These are phyloP conservation scores for Eulemur albifrons DNA, from an alignment of 2,797 vertebrate genomes.

Conservation along the genomic window DNA sequence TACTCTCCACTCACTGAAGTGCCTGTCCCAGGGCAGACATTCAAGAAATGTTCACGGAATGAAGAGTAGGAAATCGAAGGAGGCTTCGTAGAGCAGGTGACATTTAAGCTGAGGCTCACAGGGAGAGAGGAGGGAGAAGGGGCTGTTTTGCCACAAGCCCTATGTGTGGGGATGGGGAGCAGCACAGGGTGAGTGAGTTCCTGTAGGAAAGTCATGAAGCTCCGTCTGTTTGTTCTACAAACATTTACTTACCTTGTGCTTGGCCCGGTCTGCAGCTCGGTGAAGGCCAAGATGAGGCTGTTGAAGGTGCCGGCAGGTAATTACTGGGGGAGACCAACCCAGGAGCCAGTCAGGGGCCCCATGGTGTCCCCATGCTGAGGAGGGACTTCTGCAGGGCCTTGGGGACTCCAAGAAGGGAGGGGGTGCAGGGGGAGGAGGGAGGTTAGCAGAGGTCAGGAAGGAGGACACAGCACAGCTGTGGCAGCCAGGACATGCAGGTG, in stretches of 20 bases:
- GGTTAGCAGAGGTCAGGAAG: background rate
- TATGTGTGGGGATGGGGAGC: background rate
- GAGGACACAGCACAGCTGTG: background rate
- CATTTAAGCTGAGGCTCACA: background rate
- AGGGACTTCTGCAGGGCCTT: too few relatives aligned
- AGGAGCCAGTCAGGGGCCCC: background rate
- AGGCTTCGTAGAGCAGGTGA: background rate
- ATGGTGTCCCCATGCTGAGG: rapidly evolving
- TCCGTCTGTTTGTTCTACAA: background rate
- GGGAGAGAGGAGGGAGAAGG: too few relatives aligned
- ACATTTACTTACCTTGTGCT: background rate
- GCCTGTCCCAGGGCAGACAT: background rate
- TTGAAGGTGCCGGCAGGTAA: background rate
- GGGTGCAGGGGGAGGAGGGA: rapidly evolving
- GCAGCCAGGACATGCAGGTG: background rate
- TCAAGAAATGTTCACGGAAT: background rate
- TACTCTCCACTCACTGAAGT: background rate
- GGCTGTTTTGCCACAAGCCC: background rate
- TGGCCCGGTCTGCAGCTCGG: background rate
- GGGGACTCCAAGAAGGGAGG: background rate
- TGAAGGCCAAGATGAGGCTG: background rate
- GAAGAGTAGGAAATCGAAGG: background rate
- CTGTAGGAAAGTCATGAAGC: background rate
- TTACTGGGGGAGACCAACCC: background rate
- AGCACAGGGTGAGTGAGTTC: background rate